Conservation (phyloP, 2,888 invertebrate genomes). For the Apamea crenata region DNA sequence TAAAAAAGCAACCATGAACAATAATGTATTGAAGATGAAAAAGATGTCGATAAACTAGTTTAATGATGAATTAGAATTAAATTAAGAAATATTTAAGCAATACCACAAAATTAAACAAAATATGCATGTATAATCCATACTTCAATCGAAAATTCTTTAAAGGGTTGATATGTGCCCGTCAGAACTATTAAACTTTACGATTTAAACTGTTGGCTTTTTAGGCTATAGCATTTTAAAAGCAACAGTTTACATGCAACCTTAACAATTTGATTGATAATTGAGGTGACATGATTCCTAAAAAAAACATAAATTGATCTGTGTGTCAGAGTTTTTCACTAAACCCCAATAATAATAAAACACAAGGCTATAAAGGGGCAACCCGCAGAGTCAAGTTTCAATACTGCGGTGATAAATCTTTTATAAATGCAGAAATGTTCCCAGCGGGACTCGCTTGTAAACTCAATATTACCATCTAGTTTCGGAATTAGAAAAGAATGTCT, state of each 20-base stretch:
- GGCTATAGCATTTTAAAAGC: background rate
- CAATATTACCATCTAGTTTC: slow-evolving; percentile 73
- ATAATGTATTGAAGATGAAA: background rate
- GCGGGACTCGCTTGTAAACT: slow-evolving; percentile 73
- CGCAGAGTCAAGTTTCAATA: slow-evolving; percentile 74
- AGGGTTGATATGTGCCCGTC: background rate
- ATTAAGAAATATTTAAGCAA: background rate
- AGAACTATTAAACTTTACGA: slow-evolving; percentile 22
- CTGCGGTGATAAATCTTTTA: slow-evolving; percentile 73
- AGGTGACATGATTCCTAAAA: slow-evolving; percentile 14
- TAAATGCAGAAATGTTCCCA: slow-evolving; percentile 76
- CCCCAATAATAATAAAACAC: slow-evolving; percentile 70
- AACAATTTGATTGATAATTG: slow-evolving; percentile 45
- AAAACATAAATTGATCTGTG: slow-evolving; percentile 39
- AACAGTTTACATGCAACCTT: background rate
- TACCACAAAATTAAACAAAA: slow-evolving; percentile 1
- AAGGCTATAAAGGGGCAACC: slow-evolving; percentile 70
- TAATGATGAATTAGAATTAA: background rate
- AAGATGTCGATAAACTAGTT: background rate
- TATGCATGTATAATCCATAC: background rate
- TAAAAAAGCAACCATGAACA: background rate
- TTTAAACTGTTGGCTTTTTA: background rate
- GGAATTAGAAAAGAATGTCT: slow-evolving; percentile 73
- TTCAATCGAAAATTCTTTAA: background rate
- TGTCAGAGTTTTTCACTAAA: slow-evolving; percentile 58